Base-by-base conservation (phyloP, 2,797 vertebrate genomes). In the Carcharodon carcharias region DNA sequence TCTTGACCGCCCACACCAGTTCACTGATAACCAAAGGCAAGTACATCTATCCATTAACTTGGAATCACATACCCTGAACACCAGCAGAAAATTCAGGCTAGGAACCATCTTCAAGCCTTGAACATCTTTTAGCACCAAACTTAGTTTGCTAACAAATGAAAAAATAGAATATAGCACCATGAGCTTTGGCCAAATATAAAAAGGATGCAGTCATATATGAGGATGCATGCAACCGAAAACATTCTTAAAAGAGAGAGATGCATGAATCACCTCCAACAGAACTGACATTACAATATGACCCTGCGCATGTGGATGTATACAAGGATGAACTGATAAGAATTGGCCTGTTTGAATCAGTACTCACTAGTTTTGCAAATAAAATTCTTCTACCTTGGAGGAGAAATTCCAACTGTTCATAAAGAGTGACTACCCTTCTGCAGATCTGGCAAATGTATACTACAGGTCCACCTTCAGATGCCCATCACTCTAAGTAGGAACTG, bases 331-430 rank as follows among this genome's bases (percentile, higher is more conserved):
- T 85, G 18, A 50, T 85, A 50, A 85, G 40, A 85, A 85, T 26
- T 7, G 45, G 40, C 82, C 82, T 85, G 82, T 50, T 85, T 85
- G 82, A 50, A 50, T 50, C 40, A 85, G 40, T 85, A 85, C 6
- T 50, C 16, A 85, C 45, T 85, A 50, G 21, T 50, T 85, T 50
- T 50, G 6, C 82, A 85, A 50, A 85, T 85, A 85, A 85, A 85
- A 50, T 85, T 85, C 40, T 85, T 85, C 21, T 85, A 85, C 1
- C 56, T 91, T 61, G 88, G 56, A 40, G 26, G 87, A 11, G 26
- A 89, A 89, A 35, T 58, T 31, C 82, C 82, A 89, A 58, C 28
- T 89, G 28, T 58, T 89, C 87, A 92, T 92, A 63, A 92, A 63
- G 89, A 92, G 18, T 21, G 16, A 45, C 61, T 93, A 93, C 23